Base-by-base conservation (phyloP, 2,888 invertebrate species). In the Encarsia formosa region DNA sequence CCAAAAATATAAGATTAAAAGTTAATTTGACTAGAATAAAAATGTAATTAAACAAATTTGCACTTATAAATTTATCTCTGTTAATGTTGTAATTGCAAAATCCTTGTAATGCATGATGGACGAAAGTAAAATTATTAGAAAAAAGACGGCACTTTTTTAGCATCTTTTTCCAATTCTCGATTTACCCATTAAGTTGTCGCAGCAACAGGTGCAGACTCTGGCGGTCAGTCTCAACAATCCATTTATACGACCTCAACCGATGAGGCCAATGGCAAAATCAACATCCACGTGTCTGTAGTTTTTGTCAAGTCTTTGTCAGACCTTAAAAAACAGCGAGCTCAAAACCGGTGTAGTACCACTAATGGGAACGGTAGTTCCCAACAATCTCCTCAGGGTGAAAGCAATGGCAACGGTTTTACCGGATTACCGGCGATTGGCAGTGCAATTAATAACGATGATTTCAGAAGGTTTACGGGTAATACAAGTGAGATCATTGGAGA, bases 261-360 rank as follows among this genome's bases (percentile, higher is more conserved):
- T 24, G 81, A 80, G 69, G 81, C 87, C 77, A 90, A 90, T 79
- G 89, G 88, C 74, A 91, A 90, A 80, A 89, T 87, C 78, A 88
- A 87, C 81, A 88, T 88, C 75, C 88, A 87, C 80, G 88, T 89
- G 74, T 88, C 88, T 73, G 84, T 84, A 55, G 83, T 84, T 53
- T 88, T 89, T 76, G 85, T 88, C 78, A 91, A 87, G 63, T 94
- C 94, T 44, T 80, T 96, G 64, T 88, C 94, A 47, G 94, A 95
- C 76, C 79, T 95, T 73, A 96, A 96, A 78, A 93, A 93, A 74
- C 92, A 94, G 71, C 81, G 95, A 59, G 84, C 91, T 58, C 88
- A 89, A 66, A 89, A 87, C 64, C 79, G 91, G 68, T 23, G 44
- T 13, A 4, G 4, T 2, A 11, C 8, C 8, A 20, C 47, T 52